Evolutionary conservation across 2,113 vertebrate species (phyloP).

Genomic region (Notarius quadriscutis): DNA sequence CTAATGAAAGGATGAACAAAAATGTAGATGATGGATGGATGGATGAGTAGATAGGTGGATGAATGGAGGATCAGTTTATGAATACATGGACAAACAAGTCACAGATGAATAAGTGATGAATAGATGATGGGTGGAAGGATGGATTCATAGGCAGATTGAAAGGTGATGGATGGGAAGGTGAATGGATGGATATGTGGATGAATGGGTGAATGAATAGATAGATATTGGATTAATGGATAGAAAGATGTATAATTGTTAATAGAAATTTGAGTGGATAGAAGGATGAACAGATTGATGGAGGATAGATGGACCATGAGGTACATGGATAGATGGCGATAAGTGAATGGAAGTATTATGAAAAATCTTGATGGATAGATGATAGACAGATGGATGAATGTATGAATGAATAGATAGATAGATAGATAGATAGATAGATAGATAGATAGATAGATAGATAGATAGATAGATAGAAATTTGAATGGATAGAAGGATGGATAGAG

Average conservation of each 20-base stretch:
- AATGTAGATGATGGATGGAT: neutral
- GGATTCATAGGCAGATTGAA: neutral
- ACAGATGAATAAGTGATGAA: neutral
- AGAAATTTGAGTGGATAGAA: neutral
- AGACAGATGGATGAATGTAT: neutral
- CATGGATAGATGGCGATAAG: neutral
- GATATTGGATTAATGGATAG: neutral
- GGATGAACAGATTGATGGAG: neutral
- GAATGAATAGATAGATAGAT: neutral
- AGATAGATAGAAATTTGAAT: neutral
- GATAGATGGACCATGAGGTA: neutral
- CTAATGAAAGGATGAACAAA: neutral
- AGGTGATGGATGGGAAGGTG: neutral
- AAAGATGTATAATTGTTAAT: no score
- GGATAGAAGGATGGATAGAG: neutral
- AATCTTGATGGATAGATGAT: neutral
- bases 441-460: neutral
- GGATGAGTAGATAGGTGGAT: neutral
- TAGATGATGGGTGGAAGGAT: neutral
- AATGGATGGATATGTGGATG: neutral
- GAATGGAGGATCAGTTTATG: neutral
- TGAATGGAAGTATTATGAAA: neutral
- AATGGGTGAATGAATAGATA: neutral
- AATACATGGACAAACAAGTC: neutral
- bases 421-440: neutral